phyloP scores from a whole-genome alignment of 2,888 invertebrate species.

The Reticulitermes lucifugus region DNA sequence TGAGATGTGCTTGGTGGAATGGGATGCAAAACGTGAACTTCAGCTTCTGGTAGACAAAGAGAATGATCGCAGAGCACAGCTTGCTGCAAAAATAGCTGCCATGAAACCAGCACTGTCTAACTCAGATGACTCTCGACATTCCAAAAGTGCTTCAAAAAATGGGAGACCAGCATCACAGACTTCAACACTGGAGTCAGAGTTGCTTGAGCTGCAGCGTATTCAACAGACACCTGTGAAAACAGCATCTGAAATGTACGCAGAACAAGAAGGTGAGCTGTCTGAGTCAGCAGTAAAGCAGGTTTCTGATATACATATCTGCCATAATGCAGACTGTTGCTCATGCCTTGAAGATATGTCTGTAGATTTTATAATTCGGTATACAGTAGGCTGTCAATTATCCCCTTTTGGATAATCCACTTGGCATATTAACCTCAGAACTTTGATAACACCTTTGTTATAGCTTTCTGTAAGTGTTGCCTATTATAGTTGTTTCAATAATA shows the following conservation, averaged over 20 bases:
- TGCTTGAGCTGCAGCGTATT: conserved; percentile 29
- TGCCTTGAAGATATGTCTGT: too few species aligned
- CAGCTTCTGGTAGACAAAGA: conserved; percentile 24
- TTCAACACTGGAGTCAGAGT: background rate
- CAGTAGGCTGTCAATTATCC: too few species aligned
- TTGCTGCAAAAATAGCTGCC: conserved; percentile 26
- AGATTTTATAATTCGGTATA: too few species aligned
- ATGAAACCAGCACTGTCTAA: conserved; percentile 2
- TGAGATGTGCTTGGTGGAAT: background rate
- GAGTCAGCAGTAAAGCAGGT: too few species aligned
- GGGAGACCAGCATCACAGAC: background rate
- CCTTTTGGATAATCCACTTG: too few species aligned
- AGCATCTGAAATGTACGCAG: conserved; percentile 36
- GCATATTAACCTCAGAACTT: too few species aligned
- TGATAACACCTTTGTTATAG: too few species aligned
- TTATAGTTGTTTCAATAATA: too few species aligned
- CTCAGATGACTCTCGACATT: background rate
- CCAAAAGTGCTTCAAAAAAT: background rate
- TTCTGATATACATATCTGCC: too few species aligned
- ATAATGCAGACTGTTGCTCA: too few species aligned
- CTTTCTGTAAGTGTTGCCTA: too few species aligned
- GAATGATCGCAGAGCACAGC: conserved; percentile 22
- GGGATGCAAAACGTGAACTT: background rate
- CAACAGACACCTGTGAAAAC: conserved; percentile 30
- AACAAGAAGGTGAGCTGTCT: conserved; percentile 32